A percentile compares a stretch with the other conserved stretches of the same genome.
phyloP scores from a whole-genome alignment of 2,113 vertebrate species.

The Elephas maximus region DNA sequence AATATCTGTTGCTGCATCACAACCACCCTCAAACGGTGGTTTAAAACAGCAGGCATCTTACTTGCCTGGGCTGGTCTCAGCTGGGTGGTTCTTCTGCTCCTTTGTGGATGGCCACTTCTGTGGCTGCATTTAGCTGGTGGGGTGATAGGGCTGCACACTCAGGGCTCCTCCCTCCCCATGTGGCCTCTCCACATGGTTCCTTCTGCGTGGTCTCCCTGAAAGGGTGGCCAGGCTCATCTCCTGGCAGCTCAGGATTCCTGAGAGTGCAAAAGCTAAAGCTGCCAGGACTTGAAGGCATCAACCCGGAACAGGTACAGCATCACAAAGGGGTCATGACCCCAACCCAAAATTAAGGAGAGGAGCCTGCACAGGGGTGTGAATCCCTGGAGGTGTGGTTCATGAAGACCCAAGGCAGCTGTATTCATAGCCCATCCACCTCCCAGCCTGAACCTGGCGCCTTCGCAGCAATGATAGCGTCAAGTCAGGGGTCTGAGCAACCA shows the following conservation, averaged over 20 bases:
- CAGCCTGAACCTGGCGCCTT: background rate
- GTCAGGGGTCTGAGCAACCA: background rate
- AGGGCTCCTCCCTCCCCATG: background rate
- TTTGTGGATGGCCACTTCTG: background rate
- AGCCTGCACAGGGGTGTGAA: no score
- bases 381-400: background rate
- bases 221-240: no score
- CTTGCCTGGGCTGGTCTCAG: background rate
- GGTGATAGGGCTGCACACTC: background rate
- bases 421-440: background rate
- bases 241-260: background rate
- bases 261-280: background rate
- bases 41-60: fast-evolving
- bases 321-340: background rate
- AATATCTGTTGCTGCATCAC: no score
- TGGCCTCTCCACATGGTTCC: background rate
- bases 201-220: no score
- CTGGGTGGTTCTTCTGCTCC: background rate
- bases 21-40: background rate
- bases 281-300: fast-evolving
- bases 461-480: background rate
- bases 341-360: no score
- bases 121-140: background rate
- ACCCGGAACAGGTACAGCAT: no score
- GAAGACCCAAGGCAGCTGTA: background rate